A percentile compares a stretch with the other conserved stretches of the same genome.
phyloP scores from a whole-genome alignment of 1,140 invertebrate genomes.

The Hypothenemus hampei region DNA sequence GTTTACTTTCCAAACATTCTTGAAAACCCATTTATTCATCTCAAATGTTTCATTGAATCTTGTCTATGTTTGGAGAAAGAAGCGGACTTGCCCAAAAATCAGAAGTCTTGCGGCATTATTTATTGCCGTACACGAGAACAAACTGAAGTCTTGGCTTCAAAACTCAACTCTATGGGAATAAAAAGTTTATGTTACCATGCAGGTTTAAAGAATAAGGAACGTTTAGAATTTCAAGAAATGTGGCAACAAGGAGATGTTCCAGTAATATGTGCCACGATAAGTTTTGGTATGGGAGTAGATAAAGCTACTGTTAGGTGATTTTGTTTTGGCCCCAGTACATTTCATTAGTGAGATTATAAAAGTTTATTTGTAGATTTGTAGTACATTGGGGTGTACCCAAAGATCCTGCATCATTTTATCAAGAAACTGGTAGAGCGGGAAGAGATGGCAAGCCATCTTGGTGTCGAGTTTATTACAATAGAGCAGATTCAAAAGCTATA shows the following conservation, averaged over 20 bases:
- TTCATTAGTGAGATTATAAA: too few relatives aligned
- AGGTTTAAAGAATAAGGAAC: slow-evolving; percentile 59
- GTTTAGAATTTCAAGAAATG: slow-evolving; percentile 65
- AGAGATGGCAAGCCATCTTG: slow-evolving; percentile 78
- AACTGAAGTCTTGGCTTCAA: slow-evolving; percentile 66
- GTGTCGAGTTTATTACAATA: slow-evolving; percentile 91
- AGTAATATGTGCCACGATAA: slow-evolving; percentile 87
- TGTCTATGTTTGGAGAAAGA: slow-evolving; percentile 52
- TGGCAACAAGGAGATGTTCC: slow-evolving; percentile 75
- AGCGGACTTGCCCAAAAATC: slow-evolving; percentile 52
- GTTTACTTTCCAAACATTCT: slow-evolving; percentile 79
- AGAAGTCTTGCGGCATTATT: slow-evolving; percentile 77
- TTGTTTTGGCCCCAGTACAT: too few relatives aligned
- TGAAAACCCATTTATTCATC: slow-evolving; percentile 69
- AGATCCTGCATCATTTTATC: slow-evolving; percentile 79
- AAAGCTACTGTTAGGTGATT: slow-evolving; percentile 87
- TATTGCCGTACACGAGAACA: slow-evolving; percentile 84
- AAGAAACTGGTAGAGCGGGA: slow-evolving; percentile 87
- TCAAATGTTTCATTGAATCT: slow-evolving; percentile 64
- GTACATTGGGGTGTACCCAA: slow-evolving; percentile 91
- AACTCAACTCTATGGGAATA: slow-evolving; percentile 61
- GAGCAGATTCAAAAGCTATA: slow-evolving; percentile 71
- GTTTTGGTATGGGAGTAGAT: slow-evolving; percentile 98
- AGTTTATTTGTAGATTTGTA: slow-evolving; percentile 62
- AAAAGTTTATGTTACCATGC: slow-evolving; percentile 70